Evolutionary conservation across 1,140 invertebrate species (phyloP).

Genomic region (Prorops nasuta): DNA sequence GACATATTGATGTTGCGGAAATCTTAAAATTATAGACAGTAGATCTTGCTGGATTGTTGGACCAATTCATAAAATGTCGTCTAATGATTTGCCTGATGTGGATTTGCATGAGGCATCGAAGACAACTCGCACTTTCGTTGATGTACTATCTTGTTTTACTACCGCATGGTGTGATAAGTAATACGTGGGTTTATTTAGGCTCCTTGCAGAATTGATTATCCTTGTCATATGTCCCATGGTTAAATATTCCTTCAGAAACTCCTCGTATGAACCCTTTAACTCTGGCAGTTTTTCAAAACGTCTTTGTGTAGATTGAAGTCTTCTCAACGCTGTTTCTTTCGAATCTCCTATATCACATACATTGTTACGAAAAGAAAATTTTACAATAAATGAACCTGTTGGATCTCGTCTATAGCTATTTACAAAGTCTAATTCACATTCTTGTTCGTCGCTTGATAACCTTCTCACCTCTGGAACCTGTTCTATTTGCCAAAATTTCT

Average conservation of each 20-base stretch:
- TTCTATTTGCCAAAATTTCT: conserved; percentile 18
- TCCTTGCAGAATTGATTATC: not conserved
- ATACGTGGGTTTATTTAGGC: not conserved
- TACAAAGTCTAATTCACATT: conserved; percentile 1
- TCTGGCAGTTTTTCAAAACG: too few species aligned
- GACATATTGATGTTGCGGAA: conserved; percentile 28
- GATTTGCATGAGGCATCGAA: conserved; percentile 18
- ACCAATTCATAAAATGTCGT: conserved; percentile 18
- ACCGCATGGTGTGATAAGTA: conserved; percentile 23
- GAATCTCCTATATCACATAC: conserved; percentile 17
- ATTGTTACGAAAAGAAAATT: conserved; percentile 13
- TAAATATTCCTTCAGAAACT: conserved; percentile 31
- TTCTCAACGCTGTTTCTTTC: conserved; percentile 2
- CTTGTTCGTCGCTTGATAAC: not conserved
- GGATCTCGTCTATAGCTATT: not conserved
- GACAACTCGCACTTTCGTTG: conserved; percentile 22
- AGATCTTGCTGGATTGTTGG: conserved; percentile 12
- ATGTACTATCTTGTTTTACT: conserved; percentile 12
- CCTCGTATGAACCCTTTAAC: too few species aligned
- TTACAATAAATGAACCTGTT: conserved; percentile 16
- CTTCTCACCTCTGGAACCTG: not conserved
- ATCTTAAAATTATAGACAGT: conserved; percentile 30
- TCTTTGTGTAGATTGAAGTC: conserved; percentile 13
- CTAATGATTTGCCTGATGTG: conserved; percentile 6
- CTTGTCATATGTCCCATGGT: conserved; percentile 23